Base-by-base conservation (phyloP, 2,113 vertebrate species). In the Ailurus styani region DNA sequence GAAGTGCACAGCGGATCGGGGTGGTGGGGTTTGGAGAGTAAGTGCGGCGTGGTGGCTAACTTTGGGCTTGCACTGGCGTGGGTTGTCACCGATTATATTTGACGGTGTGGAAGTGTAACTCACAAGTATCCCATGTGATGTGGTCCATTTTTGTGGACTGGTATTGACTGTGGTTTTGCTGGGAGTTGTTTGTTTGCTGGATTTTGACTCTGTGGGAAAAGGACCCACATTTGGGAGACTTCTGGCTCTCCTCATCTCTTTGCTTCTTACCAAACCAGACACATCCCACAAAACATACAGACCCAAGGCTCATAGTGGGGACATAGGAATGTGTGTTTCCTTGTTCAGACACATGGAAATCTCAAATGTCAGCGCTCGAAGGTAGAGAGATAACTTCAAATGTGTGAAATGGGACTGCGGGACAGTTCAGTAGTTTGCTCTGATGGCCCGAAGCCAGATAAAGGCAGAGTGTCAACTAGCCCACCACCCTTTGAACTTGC, bases 151-250 rank as follows among this genome's bases (percentile, higher is more conserved):
- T 57, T 66, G 55, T 77, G 52, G 55, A 78, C 50, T 93, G 25
- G 27, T 62, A 52, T 45, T 6, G n/a, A 68, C 88, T 72, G 55
- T 70, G 93, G 29, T 73, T 96, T 94, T 72, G 0, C 93, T 17
- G 1, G 89, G 85, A 93, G 88, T 96, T 97, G 87, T 91, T 90
- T 57, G 52, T 94, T 64, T 91, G 77, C 94, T 96, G 96, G 82
- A 70, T 94, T 98, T 89, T 72, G 64, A 93, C 25, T 90, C 21
- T 0, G 2, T 3, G 52, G 5, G 6, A 12, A 13, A 81, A 91
- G 13, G 6, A 40, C 45, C 3, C 2, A 25, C 50, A 15, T 68
- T 55, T 90, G 73, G 87, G 64, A 91, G 42, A 0, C 45, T 95
- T 37, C 37, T 27, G 66, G 50, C 52, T 3, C 42, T 81, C 78